Evolutionary conservation across 2,888 invertebrate genomes (phyloP).

Genomic region (Pyrrhia umbra): DNA sequence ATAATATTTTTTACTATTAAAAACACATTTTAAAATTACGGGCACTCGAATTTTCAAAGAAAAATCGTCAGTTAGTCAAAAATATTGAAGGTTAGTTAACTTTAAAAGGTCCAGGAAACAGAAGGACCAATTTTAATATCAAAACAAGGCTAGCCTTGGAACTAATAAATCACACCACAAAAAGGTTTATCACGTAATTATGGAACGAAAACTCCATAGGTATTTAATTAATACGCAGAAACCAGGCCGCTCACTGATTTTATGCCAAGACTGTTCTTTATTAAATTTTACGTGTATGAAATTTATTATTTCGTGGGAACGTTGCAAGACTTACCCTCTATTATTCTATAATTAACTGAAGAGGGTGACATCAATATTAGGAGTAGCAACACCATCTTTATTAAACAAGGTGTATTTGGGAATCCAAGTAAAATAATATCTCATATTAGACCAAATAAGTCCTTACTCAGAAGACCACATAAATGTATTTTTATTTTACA

Average conservation of each 20-base stretch:
- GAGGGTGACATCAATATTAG: slow-evolving; percentile 28
- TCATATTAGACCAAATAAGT: not conserved
- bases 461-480: too few relatives aligned
- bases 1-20: too few relatives aligned
- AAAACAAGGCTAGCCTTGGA: slow-evolving; percentile 13
- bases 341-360: slow-evolving; percentile 47
- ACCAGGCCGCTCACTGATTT: slow-evolving; percentile 45
- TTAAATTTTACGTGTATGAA: slow-evolving; percentile 51
- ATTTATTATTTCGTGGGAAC: slow-evolving; percentile 38
- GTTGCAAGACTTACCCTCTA: slow-evolving; percentile 13
- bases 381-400: slow-evolving; percentile 11
- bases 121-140: not conserved
- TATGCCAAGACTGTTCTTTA: slow-evolving; percentile 35
- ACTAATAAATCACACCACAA: slow-evolving; percentile 53
- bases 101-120: not conserved
- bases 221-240: slow-evolving; percentile 54
- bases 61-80: too few relatives aligned
- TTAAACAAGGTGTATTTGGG: slow-evolving; percentile 17
- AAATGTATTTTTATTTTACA: not conserved
- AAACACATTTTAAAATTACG: too few relatives aligned
- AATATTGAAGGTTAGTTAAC: not conserved
- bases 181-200: slow-evolving; percentile 40
- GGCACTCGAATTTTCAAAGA: too few relatives aligned
- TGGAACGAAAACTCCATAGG: slow-evolving; percentile 46
- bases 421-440: not conserved